Evolutionary conservation across 2,113 vertebrate genomes (phyloP).

Genomic region (Leucopsar rothschildi): DNA sequence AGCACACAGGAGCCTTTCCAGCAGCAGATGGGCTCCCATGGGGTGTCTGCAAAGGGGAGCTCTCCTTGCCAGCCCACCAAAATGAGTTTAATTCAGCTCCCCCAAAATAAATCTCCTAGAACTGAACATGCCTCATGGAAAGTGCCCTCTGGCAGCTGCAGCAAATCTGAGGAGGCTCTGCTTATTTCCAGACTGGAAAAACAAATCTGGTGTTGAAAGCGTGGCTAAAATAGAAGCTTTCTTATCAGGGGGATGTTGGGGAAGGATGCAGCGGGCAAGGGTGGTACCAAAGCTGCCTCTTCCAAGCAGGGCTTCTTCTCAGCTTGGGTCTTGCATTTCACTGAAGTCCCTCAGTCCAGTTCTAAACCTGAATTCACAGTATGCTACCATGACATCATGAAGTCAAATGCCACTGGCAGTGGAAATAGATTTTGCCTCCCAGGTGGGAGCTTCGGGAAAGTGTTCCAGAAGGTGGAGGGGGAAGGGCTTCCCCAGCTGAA

Average conservation of each 20-base stretch:
- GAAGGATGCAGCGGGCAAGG: background rate
- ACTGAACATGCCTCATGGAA: background rate
- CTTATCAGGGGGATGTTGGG: background rate
- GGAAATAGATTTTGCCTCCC: background rate
- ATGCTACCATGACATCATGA: background rate
- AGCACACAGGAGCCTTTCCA: background rate
- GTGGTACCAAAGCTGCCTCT: background rate
- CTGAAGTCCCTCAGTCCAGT: background rate
- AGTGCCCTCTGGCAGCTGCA: background rate
- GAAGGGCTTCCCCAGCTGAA: background rate
- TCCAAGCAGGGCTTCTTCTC: background rate
- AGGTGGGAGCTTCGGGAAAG: background rate
- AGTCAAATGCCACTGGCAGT: slow-evolving; percentile 11
- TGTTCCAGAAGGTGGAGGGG: background rate
- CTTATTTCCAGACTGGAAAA: background rate
- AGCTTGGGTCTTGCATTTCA: background rate
- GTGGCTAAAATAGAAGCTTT: background rate
- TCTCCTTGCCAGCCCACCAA: background rate
- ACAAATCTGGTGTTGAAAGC: background rate
- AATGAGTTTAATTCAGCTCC: background rate
- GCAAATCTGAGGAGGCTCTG: background rate
- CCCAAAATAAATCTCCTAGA: background rate
- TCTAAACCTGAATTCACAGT: slow-evolving; percentile 1
- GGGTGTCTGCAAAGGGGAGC: background rate
- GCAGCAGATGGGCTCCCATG: background rate